These are phyloP conservation scores for Nezara viridula DNA, from an alignment of 2,888 invertebrate species.

Conservation along the genomic window DNA sequence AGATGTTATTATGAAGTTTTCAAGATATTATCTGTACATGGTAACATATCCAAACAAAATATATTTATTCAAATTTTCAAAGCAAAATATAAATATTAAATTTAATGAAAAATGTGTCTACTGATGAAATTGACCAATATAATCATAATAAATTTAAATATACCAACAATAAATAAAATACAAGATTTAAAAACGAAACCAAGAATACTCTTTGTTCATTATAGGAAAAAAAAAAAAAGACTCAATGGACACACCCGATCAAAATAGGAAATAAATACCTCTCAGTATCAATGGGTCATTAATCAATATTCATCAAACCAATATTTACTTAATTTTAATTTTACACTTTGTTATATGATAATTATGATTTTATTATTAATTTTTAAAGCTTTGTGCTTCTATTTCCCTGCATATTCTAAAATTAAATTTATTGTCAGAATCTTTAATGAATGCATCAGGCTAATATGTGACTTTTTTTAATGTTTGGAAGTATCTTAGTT, in stretches of 20 bases:
- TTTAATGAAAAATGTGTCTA: not conserved
- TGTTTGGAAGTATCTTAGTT: too few species aligned
- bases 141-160: not conserved
- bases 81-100: not conserved
- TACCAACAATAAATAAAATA: not conserved
- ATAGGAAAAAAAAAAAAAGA: slow-evolving; percentile 1
- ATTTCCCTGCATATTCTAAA: too few species aligned
- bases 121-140: not conserved
- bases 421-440: too few species aligned
- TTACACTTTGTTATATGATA: too few species aligned
- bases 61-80: not conserved
- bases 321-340: too few species aligned
- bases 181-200: not conserved
- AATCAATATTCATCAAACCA: not conserved
- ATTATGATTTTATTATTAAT: too few species aligned
- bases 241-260: not conserved
- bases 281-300: not conserved
- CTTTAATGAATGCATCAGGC: too few species aligned
- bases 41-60: not conserved
- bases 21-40: too few species aligned
- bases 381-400: too few species aligned
- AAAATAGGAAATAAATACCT: slow-evolving; percentile 6
- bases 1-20: too few species aligned
- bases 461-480: too few species aligned
- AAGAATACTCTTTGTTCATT: not conserved